phyloP scores from a whole-genome alignment of 2,113 vertebrate species.

The Chelonoidis abingdonii region DNA sequence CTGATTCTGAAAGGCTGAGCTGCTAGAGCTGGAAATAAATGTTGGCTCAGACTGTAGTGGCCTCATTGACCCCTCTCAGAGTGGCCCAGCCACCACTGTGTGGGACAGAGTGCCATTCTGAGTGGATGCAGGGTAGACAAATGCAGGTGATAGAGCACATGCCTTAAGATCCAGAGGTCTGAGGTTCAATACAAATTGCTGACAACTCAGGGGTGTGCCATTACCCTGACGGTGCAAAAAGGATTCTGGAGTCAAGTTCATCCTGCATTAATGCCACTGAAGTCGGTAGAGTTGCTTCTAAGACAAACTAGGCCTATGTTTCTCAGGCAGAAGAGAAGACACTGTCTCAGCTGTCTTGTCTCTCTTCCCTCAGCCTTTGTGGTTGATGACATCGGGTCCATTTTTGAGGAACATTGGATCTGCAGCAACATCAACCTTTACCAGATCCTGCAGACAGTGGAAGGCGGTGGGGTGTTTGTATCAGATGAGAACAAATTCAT shows the following conservation, averaged over 20 bases:
- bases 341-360: neutral
- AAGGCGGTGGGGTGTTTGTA: constrained; percentile 81
- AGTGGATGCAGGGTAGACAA: neutral
- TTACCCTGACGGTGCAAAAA: neutral
- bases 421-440: constrained; percentile 79
- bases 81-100: neutral
- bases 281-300: neutral
- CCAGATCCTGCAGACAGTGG: constrained; percentile 72
- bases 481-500: constrained; percentile 89
- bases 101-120: neutral
- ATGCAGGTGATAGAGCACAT: neutral
- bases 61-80: neutral
- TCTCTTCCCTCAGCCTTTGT: constrained; percentile 76
- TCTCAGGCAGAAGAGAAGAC: neutral
- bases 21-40: neutral
- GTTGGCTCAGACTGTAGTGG: neutral
- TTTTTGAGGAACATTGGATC: constrained; percentile 91
- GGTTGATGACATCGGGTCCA: constrained; percentile 76
- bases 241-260: neutral
- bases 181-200: neutral
- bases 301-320: neutral
- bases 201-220: neutral
- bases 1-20: neutral
- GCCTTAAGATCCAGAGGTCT: neutral
- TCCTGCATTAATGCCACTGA: neutral